phyloP scores from a whole-genome alignment of 92 coral and sea anemone genomes.

The Paramuricea clavata region DNA sequence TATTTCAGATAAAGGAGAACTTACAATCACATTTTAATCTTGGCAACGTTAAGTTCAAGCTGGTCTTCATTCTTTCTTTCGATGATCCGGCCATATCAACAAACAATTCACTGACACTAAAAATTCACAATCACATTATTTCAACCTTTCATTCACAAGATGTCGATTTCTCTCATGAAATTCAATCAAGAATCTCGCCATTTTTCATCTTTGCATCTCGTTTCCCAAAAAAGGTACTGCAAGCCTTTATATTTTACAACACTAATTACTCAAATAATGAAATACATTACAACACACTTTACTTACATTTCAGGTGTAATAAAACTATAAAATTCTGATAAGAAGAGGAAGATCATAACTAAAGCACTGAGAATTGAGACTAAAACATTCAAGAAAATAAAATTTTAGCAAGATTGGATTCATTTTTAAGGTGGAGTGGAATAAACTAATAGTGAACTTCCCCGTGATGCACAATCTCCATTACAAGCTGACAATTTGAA shows the following conservation, averaged over 20 bases:
- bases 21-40: constrained; percentile 93
- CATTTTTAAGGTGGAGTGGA: neutral
- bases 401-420: neutral
- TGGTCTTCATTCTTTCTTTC: constrained; percentile 74
- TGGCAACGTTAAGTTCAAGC: constrained; percentile 86
- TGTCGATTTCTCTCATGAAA: too few species aligned
- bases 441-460: too few species aligned
- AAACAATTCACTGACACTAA: constrained; percentile 94
- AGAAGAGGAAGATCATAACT: constrained; percentile 87
- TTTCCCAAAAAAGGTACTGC: too few species aligned
- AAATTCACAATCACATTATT: neutral
- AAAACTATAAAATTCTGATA: constrained; percentile 97
- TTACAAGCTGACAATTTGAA: too few species aligned
- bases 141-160: neutral
- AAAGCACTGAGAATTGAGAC: constrained; percentile 91
- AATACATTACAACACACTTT: neutral
- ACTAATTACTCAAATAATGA: neutral
- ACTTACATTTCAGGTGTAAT: constrained; percentile 95
- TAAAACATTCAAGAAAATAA: constrained; percentile 47
- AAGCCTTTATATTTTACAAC: neutral
- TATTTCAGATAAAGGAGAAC: constrained; percentile 34
- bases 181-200: too few species aligned
- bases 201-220: too few species aligned
- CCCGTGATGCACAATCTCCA: too few species aligned
- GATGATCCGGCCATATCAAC: constrained; percentile 88